phyloP scores from a whole-genome alignment of 2,888 invertebrate species.

The Pecten maximus region DNA sequence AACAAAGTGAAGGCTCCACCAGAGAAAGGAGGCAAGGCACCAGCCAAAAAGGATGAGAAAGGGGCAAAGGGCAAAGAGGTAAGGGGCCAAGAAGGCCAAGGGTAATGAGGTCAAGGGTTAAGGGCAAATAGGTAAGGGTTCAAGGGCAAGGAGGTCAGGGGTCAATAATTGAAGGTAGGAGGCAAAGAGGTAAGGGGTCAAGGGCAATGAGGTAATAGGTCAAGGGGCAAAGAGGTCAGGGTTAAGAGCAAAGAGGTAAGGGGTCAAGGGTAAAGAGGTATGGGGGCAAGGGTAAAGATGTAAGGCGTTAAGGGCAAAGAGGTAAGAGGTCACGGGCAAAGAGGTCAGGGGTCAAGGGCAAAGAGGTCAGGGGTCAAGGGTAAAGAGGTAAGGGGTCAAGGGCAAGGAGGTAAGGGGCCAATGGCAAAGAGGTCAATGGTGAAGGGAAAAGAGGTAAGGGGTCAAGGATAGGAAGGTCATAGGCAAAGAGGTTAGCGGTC shows the following conservation, averaged over 20 bases:
- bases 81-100: constrained; percentile 50
- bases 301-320: background rate
- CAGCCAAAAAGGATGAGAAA: constrained; percentile 61
- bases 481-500: background rate
- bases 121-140: constrained; percentile 59
- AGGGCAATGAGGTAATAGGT: background rate
- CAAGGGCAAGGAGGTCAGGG: background rate
- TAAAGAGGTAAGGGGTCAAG: background rate
- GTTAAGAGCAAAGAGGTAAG: background rate
- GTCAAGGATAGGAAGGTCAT: background rate
- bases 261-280: background rate
- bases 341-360: background rate
- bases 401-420: background rate
- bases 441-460: background rate
- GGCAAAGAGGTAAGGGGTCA: background rate
- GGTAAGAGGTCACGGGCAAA: background rate
- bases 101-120: constrained; percentile 59
- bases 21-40: constrained; percentile 59
- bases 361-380: background rate
- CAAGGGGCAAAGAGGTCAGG: background rate
- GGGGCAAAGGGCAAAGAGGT: constrained; percentile 64
- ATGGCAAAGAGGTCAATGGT: background rate
- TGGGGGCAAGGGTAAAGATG: background rate
- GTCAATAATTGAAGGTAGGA: too few relatives aligned
- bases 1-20: constrained; percentile 58